Conservation (phyloP, 2,797 vertebrate species). For the Falco biarmicus region DNA sequence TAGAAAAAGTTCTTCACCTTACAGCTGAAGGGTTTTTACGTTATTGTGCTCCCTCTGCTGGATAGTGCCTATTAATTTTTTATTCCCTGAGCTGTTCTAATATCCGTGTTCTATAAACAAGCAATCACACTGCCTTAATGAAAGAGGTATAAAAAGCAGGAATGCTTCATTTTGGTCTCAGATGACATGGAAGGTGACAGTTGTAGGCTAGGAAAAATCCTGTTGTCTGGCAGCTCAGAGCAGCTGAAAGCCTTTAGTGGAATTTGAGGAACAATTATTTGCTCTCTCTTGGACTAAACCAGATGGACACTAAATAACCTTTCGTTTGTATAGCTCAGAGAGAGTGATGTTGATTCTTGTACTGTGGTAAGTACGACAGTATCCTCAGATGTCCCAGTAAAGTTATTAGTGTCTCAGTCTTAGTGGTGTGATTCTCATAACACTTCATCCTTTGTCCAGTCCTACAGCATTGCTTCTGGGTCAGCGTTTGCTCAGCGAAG, state of each 20-base stretch:
- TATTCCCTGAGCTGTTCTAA: background rate
- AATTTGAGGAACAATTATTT: background rate
- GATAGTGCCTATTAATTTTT: conserved; percentile 31
- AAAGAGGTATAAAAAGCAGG: background rate
- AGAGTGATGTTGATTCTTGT: background rate
- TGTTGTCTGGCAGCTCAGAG: background rate
- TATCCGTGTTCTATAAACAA: background rate
- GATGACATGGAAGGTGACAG: background rate
- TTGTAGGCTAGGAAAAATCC: background rate
- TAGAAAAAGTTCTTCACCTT: background rate
- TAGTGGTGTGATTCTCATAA: background rate
- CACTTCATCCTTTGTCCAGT: background rate
- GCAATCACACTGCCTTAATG: background rate
- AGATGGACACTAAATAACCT: conserved; percentile 1
- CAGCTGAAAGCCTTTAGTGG: background rate
- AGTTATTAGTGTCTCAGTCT: background rate
- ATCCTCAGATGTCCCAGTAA: background rate
- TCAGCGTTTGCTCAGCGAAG: background rate
- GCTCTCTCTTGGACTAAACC: background rate
- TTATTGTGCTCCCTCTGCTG: conserved; percentile 67
- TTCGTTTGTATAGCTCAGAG: background rate
- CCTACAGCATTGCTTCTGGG: background rate
- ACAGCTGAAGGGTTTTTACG: background rate
- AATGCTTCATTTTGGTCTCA: background rate
- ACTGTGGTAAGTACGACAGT: background rate